These are phyloP conservation scores for Chironomus striatipennis DNA, from an alignment of 1,140 invertebrate species.

Conservation along the genomic window DNA sequence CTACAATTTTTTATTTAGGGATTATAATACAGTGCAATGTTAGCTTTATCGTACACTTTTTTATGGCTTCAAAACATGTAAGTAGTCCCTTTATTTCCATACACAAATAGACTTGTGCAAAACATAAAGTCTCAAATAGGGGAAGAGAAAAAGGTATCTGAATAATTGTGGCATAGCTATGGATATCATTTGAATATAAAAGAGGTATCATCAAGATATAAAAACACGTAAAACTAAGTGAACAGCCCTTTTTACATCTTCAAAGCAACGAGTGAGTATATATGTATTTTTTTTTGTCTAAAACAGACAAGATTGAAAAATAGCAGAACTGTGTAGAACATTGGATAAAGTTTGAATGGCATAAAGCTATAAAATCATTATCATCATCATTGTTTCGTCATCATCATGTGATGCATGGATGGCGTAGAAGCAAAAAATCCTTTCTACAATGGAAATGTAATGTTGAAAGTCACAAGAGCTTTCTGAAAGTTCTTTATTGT, in stretches of 20 bases:
- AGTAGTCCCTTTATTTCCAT: background rate
- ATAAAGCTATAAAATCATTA: background rate
- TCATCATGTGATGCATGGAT: no score
- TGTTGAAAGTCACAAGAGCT: no score
- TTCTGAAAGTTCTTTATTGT: no score
- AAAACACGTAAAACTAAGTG: background rate
- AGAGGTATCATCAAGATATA: background rate
- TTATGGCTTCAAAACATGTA: conserved; percentile 5
- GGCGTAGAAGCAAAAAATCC: no score
- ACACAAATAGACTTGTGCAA: background rate
- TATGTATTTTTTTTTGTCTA: background rate
- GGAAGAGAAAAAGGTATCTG: background rate
- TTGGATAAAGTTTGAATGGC: background rate
- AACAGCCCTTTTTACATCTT: no score
- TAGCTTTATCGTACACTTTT: background rate
- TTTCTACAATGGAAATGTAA: no score
- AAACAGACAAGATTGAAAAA: background rate
- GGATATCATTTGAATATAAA: background rate
- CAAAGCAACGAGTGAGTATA: no score
- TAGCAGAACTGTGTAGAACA: background rate
- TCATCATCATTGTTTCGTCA: background rate
- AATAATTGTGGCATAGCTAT: conserved; percentile 13
- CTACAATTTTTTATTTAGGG: background rate
- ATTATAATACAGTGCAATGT: background rate
- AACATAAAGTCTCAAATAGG: no score